A percentile compares a stretch with the other conserved stretches of the same genome.
Conservation (phyloP, 2,888 invertebrate genomes). For the Pollenia angustigena region DNA sequence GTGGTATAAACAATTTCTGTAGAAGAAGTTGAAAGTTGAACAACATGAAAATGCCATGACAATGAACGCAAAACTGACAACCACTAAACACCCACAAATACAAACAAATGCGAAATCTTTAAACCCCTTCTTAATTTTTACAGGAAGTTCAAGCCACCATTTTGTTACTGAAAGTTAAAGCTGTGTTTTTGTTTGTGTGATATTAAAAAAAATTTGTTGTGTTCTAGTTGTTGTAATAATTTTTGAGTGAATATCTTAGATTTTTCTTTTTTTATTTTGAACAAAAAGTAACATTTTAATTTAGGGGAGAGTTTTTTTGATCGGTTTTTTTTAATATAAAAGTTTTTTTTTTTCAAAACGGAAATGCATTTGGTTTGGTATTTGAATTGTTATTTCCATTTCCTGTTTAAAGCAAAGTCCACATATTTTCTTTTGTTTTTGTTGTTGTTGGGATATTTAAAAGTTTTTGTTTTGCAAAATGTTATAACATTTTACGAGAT, state of each 20-base stretch:
- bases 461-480: conserved; percentile 65
- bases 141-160: not conserved
- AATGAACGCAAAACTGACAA: conserved; percentile 75
- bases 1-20: conserved; percentile 28
- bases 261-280: conserved; percentile 33
- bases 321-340: conserved; percentile 38
- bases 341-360: conserved; percentile 56
- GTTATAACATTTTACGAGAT: conserved; percentile 58
- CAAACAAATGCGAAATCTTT: not conserved
- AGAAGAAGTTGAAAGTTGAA: conserved; percentile 81
- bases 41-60: conserved; percentile 81
- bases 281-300: conserved; percentile 60
- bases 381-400: conserved; percentile 74
- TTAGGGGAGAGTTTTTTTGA: conserved; percentile 51
- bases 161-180: not conserved
- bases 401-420: conserved; percentile 66
- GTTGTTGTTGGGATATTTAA: conserved; percentile 40
- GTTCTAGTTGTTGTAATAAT: conserved; percentile 46
- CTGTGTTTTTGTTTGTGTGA: not conserved
- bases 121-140: not conserved
- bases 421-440: conserved; percentile 24
- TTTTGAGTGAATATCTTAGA: conserved; percentile 67
- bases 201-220: not conserved
- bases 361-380: conserved; percentile 72
- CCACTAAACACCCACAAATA: conserved; percentile 39